Evolutionary conservation across 1,140 invertebrate genomes (phyloP), one percentile per base, ranked within the genome.

Genomic region (Trichonephila clavata): DNA sequence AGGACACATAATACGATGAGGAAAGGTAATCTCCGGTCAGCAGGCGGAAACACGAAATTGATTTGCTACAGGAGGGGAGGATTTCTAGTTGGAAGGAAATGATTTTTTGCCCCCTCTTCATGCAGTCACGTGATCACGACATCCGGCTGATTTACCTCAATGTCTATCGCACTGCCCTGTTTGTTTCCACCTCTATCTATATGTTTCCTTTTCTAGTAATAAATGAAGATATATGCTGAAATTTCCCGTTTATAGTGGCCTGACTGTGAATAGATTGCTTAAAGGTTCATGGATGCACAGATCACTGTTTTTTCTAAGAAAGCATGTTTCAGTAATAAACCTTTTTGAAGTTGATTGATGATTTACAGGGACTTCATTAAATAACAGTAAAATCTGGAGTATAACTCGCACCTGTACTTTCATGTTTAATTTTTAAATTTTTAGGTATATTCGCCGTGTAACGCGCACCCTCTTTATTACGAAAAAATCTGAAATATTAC

Each of bases 21-120:
- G 57, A 89, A 90, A 90, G 68, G 88, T 80, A 90, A 90, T 90
- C 88, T 90, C 88, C 88, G 88, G 88, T 81, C 88, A 90, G 88
- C 88, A 39, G 50, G 88, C 68, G 71, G 71, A 80, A 90, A 80
- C 88, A 77, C 24, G 71, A 90, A 80, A 90, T 90, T 90, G 88
- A 90, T 90, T 90, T 90, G 88, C 60, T 86, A 10, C 83, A 61
- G 59, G 13, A 59, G 50, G 50, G 60, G 61, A 77, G 16, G 88
- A 90, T 59, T 61, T 21, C 63, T 32, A 27, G n/a, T 61, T 86
- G 84, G 68, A 90, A 90, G 65, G 68, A 80, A 90, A 80, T 59
- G 65, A 77, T 80, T 90, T 90, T 86, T 86, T 80, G n/a, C 65
- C 20, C n/a, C 71, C 71, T 61, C 84, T 63, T 80, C 68, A 60